These are phyloP conservation scores for Euglossa dilemma DNA, from an alignment of 1,140 invertebrate genomes.

Conservation along the genomic window DNA sequence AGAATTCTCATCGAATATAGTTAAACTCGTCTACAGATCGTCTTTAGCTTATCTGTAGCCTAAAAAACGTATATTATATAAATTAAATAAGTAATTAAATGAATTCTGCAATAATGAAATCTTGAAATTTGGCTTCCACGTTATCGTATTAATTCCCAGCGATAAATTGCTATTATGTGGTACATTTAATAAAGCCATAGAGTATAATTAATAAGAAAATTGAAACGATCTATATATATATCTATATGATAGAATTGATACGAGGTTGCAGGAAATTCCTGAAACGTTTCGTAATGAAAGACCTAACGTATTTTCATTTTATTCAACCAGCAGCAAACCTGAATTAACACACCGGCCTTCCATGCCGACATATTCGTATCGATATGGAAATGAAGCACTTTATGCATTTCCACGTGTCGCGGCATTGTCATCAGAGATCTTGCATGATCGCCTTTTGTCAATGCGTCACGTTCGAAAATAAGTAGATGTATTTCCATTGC, in stretches of 20 bases:
- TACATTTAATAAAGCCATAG: neutral
- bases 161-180: neutral
- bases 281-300: neutral
- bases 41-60: no score
- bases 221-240: no score
- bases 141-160: no score
- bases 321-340: neutral
- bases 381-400: neutral
- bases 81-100: neutral
- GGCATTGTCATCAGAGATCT: constrained; percentile 21
- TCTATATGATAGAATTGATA: no score
- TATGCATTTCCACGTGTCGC: neutral
- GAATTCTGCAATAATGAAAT: no score
- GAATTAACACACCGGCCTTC: neutral
- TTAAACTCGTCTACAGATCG: neutral
- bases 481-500: constrained; percentile 15
- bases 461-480: constrained; percentile 36
- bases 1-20: neutral
- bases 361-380: neutral
- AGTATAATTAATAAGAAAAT: no score
- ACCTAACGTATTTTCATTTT: neutral
- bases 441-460: constrained; percentile 22
- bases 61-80: no score
- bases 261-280: no score
- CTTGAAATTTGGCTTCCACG: no score